Evolutionary conservation across 2,888 invertebrate species (phyloP).

Genomic region (Phymatocera aterrima): DNA sequence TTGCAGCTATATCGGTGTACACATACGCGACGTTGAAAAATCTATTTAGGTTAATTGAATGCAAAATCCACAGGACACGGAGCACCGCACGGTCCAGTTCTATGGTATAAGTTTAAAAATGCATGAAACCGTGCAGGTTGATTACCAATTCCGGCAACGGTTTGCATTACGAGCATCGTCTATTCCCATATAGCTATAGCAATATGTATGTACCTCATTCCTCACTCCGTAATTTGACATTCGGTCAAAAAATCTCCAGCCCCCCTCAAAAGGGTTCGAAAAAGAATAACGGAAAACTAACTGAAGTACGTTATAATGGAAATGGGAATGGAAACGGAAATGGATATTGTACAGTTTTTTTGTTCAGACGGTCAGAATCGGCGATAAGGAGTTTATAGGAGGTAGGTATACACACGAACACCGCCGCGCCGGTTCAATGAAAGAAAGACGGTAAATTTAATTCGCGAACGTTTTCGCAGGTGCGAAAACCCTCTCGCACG

Average conservation of each 20-base stretch:
- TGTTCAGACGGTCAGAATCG: too few relatives aligned
- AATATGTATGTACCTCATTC: too few relatives aligned
- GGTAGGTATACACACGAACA: too few relatives aligned
- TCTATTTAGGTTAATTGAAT: slow-evolving; percentile 27
- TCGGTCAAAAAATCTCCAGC: not conserved
- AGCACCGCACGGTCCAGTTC: not conserved
- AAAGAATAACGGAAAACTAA: not conserved
- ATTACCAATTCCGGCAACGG: too few relatives aligned
- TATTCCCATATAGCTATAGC: too few relatives aligned
- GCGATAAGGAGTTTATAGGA: too few relatives aligned
- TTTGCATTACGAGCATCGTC: too few relatives aligned
- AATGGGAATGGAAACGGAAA: too few relatives aligned
- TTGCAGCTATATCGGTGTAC: too few relatives aligned
- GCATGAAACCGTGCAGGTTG: not conserved
- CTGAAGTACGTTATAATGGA: too few relatives aligned
- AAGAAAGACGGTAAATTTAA: slow-evolving; percentile 8
- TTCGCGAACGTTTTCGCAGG: slow-evolving; percentile 6
- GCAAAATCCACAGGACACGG: slow-evolving; percentile 2
- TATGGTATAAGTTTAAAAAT: slow-evolving; percentile 14
- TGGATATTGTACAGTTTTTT: too few relatives aligned
- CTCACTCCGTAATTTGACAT: too few relatives aligned
- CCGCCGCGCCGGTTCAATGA: not conserved
- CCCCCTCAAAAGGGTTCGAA: not conserved
- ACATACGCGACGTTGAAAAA: not conserved
- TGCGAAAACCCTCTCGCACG: not conserved